These are phyloP conservation scores for Sebastes fasciatus DNA, from an alignment of 2,113 vertebrate species.

Conservation along the genomic window DNA sequence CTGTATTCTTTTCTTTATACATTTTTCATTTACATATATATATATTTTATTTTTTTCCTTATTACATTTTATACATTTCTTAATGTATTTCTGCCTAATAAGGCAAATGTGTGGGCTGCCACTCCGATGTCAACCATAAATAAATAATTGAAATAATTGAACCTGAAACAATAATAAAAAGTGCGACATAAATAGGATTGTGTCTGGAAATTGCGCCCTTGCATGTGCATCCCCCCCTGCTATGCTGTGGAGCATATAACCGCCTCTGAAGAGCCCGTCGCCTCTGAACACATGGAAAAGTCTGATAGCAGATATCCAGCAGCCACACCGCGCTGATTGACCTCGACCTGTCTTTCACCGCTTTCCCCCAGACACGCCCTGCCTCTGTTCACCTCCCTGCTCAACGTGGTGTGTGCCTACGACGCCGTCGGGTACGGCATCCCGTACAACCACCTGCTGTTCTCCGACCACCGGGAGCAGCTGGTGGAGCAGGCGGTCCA, in stretches of 20 bases:
- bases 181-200: no score
- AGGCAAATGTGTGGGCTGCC: no score
- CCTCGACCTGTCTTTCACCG: not conserved
- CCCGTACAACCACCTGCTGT: slow-evolving; percentile 97
- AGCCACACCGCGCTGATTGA: not conserved
- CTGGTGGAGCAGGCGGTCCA: slow-evolving; percentile 95
- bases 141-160: no score
- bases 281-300: not conserved
- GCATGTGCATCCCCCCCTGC: not conserved
- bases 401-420: slow-evolving; percentile 96
- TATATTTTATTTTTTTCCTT: no score
- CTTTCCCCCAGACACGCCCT: slow-evolving; percentile 89
- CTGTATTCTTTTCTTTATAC: no score
- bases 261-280: slow-evolving; percentile 3
- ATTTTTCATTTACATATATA: not conserved
- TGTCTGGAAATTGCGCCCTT: not conserved
- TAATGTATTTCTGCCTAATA: no score
- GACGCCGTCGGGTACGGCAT: slow-evolving; percentile 96
- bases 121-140: no score
- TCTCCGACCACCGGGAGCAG: slow-evolving; percentile 92
- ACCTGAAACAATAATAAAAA: no score
- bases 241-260: not conserved
- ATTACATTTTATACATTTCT: no score
- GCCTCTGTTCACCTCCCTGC: slow-evolving; percentile 96
- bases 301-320: not conserved